Percentiles rank a stretch among this genome's conserved stretches.
Evolutionary conservation across 2,888 invertebrate genomes (phyloP).

Genomic region (Dione juno): DNA sequence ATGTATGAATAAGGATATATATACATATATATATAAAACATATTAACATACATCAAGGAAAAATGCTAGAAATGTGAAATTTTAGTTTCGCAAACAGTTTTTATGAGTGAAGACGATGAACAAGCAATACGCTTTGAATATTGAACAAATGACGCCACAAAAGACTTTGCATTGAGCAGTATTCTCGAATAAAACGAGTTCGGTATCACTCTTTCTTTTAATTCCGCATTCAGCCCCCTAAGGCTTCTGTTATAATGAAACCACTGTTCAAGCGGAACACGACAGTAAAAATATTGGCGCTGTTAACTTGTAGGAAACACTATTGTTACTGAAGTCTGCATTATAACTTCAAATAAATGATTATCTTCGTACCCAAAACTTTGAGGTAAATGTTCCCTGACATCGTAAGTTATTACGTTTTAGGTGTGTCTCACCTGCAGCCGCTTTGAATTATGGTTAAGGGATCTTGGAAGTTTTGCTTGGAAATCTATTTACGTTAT

Average conservation of each 20-base stretch:
- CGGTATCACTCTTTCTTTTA: constrained; percentile 40
- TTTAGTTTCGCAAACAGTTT: constrained; percentile 28
- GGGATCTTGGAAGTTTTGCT: constrained; percentile 21
- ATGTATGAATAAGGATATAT: no score
- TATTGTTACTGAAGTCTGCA: constrained; percentile 5
- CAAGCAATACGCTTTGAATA: constrained; percentile 32
- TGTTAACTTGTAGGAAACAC: constrained; percentile 35
- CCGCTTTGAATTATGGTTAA: constrained; percentile 35
- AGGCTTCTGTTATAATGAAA: constrained; percentile 42
- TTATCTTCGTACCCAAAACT: constrained; percentile 40
- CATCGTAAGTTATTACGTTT: constrained; percentile 35
- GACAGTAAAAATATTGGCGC: constrained; percentile 28
- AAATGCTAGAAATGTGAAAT: constrained; percentile 11
- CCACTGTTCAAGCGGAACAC: constrained; percentile 39
- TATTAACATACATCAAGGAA: not conserved
- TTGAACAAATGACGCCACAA: constrained; percentile 39
- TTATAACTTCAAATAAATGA: constrained; percentile 39
- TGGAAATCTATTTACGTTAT: constrained; percentile 10
- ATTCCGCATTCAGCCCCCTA: constrained; percentile 38
- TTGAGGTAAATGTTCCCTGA: constrained; percentile 42
- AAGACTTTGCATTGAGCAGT: constrained; percentile 35
- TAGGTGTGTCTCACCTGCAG: constrained; percentile 38
- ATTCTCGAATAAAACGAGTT: constrained; percentile 39
- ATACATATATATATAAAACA: no score
- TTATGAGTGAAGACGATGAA: constrained; percentile 26